Evolutionary conservation across 2,888 invertebrate species (phyloP).

Genomic region (Melipona beecheii): DNA sequence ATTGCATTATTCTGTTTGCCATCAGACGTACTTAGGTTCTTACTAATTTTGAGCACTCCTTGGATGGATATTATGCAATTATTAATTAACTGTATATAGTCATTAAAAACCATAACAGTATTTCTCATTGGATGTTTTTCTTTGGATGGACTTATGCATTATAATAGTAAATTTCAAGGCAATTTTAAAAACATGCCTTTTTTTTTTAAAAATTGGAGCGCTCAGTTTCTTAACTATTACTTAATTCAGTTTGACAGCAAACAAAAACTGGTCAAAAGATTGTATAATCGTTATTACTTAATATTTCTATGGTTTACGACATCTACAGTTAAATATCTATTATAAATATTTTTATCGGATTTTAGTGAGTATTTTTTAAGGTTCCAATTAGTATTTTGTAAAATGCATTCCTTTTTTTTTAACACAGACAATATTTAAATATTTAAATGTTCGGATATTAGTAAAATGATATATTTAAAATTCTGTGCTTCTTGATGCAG

Average conservation of each 20-base stretch:
- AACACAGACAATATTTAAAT: constrained; percentile 33
- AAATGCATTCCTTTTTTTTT: constrained; percentile 39
- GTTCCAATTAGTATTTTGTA: constrained; percentile 22
- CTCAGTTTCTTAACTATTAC: constrained; percentile 40
- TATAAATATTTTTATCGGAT: constrained; percentile 39
- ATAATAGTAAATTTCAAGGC: constrained; percentile 48
- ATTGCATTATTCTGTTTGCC: constrained; percentile 52
- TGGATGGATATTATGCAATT: constrained; percentile 63
- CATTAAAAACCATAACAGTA: constrained; percentile 43
- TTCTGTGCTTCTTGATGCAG: constrained; percentile 15
- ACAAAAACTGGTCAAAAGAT: constrained; percentile 54
- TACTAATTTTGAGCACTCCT: constrained; percentile 61
- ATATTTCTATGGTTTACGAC: constrained; percentile 36
- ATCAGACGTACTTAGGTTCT: constrained; percentile 52
- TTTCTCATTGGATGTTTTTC: constrained; percentile 40
- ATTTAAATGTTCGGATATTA: constrained; percentile 8
- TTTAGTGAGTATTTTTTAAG: constrained; percentile 29
- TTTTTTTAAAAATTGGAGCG: constrained; percentile 42
- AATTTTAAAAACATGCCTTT: constrained; percentile 44
- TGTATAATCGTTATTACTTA: constrained; percentile 52
- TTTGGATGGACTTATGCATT: constrained; percentile 64
- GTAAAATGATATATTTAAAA: constrained; percentile 38
- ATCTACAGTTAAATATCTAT: constrained; percentile 55
- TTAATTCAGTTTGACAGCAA: constrained; percentile 58
- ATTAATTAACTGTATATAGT: constrained; percentile 53